Base-by-base conservation (phyloP, 2,888 invertebrate genomes). In the Lagria hirta region DNA sequence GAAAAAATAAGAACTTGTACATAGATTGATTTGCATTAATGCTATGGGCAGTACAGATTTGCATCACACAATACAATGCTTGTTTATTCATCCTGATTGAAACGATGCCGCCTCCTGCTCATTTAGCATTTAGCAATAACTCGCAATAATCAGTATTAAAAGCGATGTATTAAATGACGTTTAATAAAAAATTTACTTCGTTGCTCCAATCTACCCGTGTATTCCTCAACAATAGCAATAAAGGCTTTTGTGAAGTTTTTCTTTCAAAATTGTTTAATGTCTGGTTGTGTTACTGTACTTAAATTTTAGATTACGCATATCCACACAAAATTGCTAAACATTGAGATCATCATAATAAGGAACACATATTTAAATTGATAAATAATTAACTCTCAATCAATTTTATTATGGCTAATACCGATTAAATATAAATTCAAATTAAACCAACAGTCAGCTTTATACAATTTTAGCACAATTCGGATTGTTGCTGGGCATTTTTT, bases 71-170 rank as follows among this genome's bases (percentile, higher is more conserved):
- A 34, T 8, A 24, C 40, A 42, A 49, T 55, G 38, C 41, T 51
- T 47, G 28, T 43, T 46, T 44, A 32, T 38, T 40, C 35, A 14
- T 36, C 17, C 42, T 42, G 41, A 43, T 50, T 38, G 15, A 43
- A 52, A 34, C 36, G 54, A 50, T 55, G 57, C 57, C 49, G 48
- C 61, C 61, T 62, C 61, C 61, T 65, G 67, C 69, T 68, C 70
- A 68, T 67, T 61, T 65, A 66, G 69, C 69, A 68, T 70, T 69
- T 70, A 73, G 74, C 74, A 74, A 74, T 74, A 74, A 73, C 73
- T 73, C 71, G 74, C 74, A 74, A 74, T 74, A 74, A 74, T 71
- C 73, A 73, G 73, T 73, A 73, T 73, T 73, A 73, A 60, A 45
- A 40, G 8, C 38, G 32, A 20, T 18, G 23, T 21, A 12, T 3